phyloP scores from a whole-genome alignment of 2,888 invertebrate genomes.

The Mythimna ferrago region DNA sequence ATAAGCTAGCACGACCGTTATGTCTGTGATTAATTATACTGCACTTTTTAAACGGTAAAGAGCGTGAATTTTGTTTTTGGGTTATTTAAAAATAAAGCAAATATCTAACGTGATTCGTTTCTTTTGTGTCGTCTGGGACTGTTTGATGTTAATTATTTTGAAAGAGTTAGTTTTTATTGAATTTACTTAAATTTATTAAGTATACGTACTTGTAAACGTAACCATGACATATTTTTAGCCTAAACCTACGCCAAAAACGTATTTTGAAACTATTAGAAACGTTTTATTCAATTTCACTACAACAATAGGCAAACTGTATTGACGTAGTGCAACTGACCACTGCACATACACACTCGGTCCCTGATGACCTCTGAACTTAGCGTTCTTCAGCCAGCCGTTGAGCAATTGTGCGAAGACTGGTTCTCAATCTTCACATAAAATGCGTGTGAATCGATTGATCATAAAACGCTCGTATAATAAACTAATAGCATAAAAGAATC shows the following conservation, averaged over 20 bases:
- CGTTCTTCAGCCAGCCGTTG: conserved; percentile 73
- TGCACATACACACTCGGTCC: conserved; percentile 63
- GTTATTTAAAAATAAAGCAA: neutral
- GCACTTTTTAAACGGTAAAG: conserved; percentile 4
- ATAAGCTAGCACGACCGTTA: conserved; percentile 78
- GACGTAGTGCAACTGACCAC: conserved; percentile 64
- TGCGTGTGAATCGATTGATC: conserved; percentile 79
- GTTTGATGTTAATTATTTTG: no score
- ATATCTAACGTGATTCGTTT: no score
- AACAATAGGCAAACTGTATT: conserved; percentile 67
- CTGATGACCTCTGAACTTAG: conserved; percentile 81
- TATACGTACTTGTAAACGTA: neutral
- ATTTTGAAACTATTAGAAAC: no score
- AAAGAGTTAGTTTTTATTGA: no score
- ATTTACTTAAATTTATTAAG: no score
- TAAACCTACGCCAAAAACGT: no score
- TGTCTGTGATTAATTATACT: conserved; percentile 69
- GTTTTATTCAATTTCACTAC: conserved; percentile 46
- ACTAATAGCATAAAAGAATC: conserved; percentile 67
- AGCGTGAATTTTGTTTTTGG: neutral
- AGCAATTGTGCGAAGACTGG: conserved; percentile 81
- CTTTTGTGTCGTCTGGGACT: neutral
- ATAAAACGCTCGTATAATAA: conserved; percentile 66
- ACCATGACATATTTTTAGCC: neutral
- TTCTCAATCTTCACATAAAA: conserved; percentile 67